Conservation (phyloP, 2,888 invertebrate genomes). For the Belgica antarctica region DNA sequence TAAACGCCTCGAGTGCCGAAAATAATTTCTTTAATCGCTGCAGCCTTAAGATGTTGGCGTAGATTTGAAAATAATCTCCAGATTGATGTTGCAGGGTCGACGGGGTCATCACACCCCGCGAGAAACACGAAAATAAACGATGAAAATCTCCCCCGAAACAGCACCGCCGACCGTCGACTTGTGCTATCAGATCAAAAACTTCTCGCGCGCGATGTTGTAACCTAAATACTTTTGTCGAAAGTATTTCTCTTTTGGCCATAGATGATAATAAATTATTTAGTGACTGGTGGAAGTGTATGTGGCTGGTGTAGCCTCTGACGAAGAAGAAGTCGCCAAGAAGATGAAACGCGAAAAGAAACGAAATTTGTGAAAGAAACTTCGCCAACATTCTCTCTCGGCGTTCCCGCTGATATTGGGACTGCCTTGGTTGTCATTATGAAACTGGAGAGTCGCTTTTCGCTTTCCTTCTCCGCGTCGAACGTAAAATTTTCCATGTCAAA, state of each 20-base stretch:
- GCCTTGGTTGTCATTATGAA: conserved; percentile 11
- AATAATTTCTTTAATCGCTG: too few relatives aligned
- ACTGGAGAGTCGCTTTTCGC: conserved; percentile 23
- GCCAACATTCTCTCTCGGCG: neutral
- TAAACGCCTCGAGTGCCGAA: too few relatives aligned
- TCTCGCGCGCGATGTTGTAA: conserved; percentile 29
- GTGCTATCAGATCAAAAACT: too few relatives aligned
- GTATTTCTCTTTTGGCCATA: conserved; percentile 25
- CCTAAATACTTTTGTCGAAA: conserved; percentile 44
- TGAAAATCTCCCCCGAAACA: conserved; percentile 1
- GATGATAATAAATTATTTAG: conserved; percentile 29
- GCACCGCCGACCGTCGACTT: conserved; percentile 12
- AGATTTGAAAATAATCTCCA: too few relatives aligned
- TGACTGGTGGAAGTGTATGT: conserved; percentile 24
- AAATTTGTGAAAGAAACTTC: conserved; percentile 4
- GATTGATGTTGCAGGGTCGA: too few relatives aligned
- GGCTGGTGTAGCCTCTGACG: neutral
- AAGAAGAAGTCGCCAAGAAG: conserved; percentile 15
- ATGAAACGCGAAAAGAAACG: conserved; percentile 20
- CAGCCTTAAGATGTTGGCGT: too few relatives aligned
- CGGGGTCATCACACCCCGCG: neutral
- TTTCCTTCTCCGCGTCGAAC: neutral
- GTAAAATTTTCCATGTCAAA: conserved; percentile 19
- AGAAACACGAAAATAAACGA: neutral
- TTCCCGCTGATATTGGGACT: neutral